Evolutionary conservation across 2,797 vertebrate genomes (phyloP), one percentile per base, ranked within the genome.

Genomic region (Schizopygopsis pylzovi): DNA sequence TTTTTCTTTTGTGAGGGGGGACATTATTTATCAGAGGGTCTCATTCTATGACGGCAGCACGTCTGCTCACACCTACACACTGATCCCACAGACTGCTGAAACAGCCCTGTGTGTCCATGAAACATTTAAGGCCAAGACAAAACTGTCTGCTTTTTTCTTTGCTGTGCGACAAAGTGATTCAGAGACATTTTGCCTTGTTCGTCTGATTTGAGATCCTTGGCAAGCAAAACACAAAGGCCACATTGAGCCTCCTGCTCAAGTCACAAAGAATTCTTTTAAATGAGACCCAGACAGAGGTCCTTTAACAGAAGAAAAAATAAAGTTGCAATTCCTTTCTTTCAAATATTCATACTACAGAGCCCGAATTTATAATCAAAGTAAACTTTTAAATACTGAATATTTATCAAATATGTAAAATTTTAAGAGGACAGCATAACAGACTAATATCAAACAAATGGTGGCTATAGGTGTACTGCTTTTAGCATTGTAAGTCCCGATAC

Each of bases 211-310:
- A 88, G 89, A 93, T 90, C 88, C 87, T 90, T 86, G 10, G 72
- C 67, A 61, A 84, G 41, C 47, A 76, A 91, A 70, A 90, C 56
- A 96, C 93, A 97, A 96, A 95, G 94, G 77, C 91, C 91, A 93
- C 92, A 96, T 94, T 95, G 93, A 95, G 92, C 86, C 87, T 82
- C 70, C 68, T 77, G 84, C 76, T 45, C 59, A 91, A 88, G 81
- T 90, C 87, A 87, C 85, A 79, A 63, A 86, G 88, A 79, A 85
- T 22, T 85, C 47, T 49, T 89, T 93, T 91, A 82, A 85, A 76
- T 33, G 89, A 86, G 65, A 82, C 39, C 88, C n/a, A n/a, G n/a
- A n/a, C n/a, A n/a, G n/a, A n/a, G 63, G 7, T 91, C 92, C 92
- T 87, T 91, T 85, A 88, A 92, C 94, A 94, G 88, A 94, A 92